Conservation (phyloP, 2,888 invertebrate genomes). For the Philopedon plagiatum region DNA sequence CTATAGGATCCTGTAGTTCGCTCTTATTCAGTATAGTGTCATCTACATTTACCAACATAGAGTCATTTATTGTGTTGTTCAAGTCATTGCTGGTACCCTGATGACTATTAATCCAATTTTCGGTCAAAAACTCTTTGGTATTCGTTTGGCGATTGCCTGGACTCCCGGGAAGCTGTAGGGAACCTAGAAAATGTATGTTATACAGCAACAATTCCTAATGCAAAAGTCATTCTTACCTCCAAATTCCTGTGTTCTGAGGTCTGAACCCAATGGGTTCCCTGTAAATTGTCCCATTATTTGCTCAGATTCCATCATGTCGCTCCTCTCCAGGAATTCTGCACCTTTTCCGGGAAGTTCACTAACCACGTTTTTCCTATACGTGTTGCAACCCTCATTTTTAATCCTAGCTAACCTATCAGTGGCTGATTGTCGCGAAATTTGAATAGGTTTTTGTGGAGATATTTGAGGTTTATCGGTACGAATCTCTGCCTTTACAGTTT, state of each 20-base stretch:
- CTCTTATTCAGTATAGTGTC: conserved; percentile 31
- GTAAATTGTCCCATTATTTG: background rate
- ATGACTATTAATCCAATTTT: conserved; percentile 18
- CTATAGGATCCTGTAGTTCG: conserved; percentile 22
- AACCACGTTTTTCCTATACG: background rate
- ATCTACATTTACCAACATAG: conserved; percentile 36
- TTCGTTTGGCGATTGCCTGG: background rate
- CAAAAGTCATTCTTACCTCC: background rate
- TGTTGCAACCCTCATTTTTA: background rate
- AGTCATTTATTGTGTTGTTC: conserved; percentile 22
- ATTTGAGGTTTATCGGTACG: background rate
- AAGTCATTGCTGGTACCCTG: background rate
- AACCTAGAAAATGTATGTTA: background rate
- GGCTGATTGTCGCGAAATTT: background rate
- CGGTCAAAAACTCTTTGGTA: background rate
- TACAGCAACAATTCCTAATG: too few species aligned
- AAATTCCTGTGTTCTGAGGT: background rate
- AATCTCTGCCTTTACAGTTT: background rate
- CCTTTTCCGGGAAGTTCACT: background rate
- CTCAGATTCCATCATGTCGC: background rate
- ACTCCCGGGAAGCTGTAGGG: background rate
- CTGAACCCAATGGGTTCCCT: background rate
- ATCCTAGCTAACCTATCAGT: conserved; percentile 3
- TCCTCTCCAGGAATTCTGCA: background rate
- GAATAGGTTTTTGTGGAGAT: background rate